phyloP scores from a whole-genome alignment of 2,797 vertebrate genomes.

The Psittacula echo region DNA sequence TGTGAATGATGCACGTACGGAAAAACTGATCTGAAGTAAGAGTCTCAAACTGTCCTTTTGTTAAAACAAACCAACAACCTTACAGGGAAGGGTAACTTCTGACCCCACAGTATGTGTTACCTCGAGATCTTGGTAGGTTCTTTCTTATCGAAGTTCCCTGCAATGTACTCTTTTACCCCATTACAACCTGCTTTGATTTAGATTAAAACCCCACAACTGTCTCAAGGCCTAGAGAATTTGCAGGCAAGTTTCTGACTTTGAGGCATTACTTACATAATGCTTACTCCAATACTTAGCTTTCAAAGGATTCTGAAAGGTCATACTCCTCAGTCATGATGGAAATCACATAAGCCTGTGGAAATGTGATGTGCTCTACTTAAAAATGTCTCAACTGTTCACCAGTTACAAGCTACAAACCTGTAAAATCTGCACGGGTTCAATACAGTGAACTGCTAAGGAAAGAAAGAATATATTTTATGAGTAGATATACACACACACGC shows the following conservation, averaged over 20 bases:
- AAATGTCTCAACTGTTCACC: neutral
- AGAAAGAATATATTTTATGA: neutral
- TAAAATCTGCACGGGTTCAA: neutral
- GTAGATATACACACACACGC: neutral
- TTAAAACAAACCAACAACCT: neutral
- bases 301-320: neutral
- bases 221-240: neutral
- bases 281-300: neutral
- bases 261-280: neutral
- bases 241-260: neutral
- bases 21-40: neutral
- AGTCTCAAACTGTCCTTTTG: neutral
- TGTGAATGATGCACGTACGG: neutral
- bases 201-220: neutral
- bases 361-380: neutral
- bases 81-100: neutral
- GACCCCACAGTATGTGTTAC: fast-evolving
- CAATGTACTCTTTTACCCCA: neutral
- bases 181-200: neutral
- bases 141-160: neutral
- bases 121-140: neutral
- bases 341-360: neutral
- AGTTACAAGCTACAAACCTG: neutral
- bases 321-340: neutral
- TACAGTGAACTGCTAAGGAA: neutral